Percentiles rank a stretch among this genome's conserved stretches.
Evolutionary conservation across 2,888 invertebrate species (phyloP).

Genomic region (Acanthosepion pharaonis): DNA sequence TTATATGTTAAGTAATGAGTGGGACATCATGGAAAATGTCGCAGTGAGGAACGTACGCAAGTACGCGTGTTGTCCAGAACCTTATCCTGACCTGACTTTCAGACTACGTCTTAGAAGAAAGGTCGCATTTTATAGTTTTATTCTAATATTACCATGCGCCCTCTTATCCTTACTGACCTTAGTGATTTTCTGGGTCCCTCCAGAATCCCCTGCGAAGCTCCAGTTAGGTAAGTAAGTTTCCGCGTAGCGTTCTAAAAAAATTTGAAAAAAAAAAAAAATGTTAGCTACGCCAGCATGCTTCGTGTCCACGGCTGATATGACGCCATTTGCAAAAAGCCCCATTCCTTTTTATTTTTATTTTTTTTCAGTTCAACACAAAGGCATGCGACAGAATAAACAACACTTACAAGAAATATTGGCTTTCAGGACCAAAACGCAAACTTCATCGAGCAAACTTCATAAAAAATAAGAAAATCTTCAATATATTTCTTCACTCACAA

Average conservation of each 20-base stretch:
- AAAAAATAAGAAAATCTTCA: no score
- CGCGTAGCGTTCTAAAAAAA: not conserved
- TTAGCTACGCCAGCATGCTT: not conserved
- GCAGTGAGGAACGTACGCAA: slow-evolving; percentile 67
- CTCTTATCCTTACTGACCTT: slow-evolving; percentile 73
- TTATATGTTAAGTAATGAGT: slow-evolving; percentile 74
- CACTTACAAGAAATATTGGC: no score
- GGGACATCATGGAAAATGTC: slow-evolving; percentile 69
- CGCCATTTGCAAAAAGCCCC: no score
- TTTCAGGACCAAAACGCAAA: no score
- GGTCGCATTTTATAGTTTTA: slow-evolving; percentile 74
- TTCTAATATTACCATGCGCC: slow-evolving; percentile 74
- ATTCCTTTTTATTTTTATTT: no score
- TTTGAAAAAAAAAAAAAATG: not conserved
- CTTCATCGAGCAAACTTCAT: no score
- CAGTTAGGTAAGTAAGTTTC: slow-evolving; percentile 70
- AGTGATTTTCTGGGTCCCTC: slow-evolving; percentile 76
- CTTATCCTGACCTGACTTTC: slow-evolving; percentile 72
- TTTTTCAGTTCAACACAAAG: no score
- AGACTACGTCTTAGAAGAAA: slow-evolving; percentile 66
- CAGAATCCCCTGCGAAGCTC: slow-evolving; percentile 75
- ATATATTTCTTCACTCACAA: no score
- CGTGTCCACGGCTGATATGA: no score
- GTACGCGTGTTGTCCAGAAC: slow-evolving; percentile 73
- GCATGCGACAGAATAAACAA: no score